phyloP scores from a whole-genome alignment of 2,113 vertebrate species.

The Melanotaenia duboulayi region DNA sequence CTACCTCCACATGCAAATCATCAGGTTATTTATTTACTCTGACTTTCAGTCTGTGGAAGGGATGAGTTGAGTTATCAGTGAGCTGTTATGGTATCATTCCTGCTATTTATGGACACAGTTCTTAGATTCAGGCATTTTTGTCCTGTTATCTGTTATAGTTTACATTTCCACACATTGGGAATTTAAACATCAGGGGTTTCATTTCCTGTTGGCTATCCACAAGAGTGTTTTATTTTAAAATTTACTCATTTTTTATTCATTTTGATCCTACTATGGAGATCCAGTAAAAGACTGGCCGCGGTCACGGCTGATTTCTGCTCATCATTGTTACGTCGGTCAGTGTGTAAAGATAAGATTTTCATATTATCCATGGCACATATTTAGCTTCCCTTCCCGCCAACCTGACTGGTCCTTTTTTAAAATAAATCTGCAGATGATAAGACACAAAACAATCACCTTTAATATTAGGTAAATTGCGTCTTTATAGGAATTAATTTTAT shows the following conservation, averaged over 20 bases:
- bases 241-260: too few relatives aligned
- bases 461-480: too few relatives aligned
- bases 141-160: background rate
- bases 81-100: too few relatives aligned
- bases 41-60: background rate
- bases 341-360: background rate
- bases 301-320: too few relatives aligned
- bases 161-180: background rate
- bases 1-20: conserved; percentile 95
- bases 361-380: background rate
- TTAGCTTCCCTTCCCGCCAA: background rate
- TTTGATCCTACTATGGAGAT: too few relatives aligned
- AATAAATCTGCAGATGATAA: too few relatives aligned
- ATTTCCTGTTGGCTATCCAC: background rate
- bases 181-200: background rate
- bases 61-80: too few relatives aligned
- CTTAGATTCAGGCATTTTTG: background rate
- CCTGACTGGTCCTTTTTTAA: background rate
- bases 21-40: conserved; percentile 78
- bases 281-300: too few relatives aligned
- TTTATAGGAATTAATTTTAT: background rate
- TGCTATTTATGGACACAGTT: background rate
- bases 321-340: background rate
- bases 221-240: too few relatives aligned
- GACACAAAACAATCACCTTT: too few relatives aligned